Percentiles rank a stretch among this genome's conserved stretches.
phyloP scores from a whole-genome alignment of 1,140 invertebrate genomes.

The Marisa cornuarietis region DNA sequence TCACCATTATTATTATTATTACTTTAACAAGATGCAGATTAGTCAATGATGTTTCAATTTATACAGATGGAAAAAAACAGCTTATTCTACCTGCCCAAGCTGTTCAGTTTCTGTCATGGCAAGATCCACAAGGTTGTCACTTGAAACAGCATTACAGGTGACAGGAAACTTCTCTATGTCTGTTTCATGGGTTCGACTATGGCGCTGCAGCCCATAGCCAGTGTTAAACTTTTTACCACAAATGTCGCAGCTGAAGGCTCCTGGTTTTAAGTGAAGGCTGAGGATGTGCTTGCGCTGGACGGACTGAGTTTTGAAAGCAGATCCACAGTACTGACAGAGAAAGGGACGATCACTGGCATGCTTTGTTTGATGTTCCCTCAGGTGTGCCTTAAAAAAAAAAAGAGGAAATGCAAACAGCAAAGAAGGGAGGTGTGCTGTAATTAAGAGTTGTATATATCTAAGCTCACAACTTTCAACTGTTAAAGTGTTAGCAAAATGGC shows the following conservation, averaged over 20 bases:
- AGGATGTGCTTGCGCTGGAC: constrained; percentile 67
- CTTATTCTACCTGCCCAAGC: not conserved
- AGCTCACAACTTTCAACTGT: no score
- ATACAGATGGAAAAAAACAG: not conserved
- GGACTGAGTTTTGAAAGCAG: constrained; percentile 67
- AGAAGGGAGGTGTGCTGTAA: no score
- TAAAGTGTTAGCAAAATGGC: no score
- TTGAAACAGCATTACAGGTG: not conserved
- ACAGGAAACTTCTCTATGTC: constrained; percentile 7
- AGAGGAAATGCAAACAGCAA: not conserved
- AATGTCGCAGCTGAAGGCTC: constrained; percentile 55
- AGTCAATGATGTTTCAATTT: not conserved
- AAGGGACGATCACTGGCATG: constrained; percentile 65
- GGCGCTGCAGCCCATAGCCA: constrained; percentile 64
- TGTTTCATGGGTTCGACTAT: constrained; percentile 59
- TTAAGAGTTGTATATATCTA: no score
- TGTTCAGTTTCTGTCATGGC: constrained; percentile 11
- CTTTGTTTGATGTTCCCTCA: constrained; percentile 57
- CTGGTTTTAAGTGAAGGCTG: constrained; percentile 65
- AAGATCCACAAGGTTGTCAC: constrained; percentile 8
- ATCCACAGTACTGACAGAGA: constrained; percentile 68
- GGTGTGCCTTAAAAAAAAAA: constrained; percentile 48
- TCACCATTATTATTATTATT: no score
- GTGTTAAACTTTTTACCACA: constrained; percentile 67
- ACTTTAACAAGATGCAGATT: not conserved